Conservation (phyloP, 2,888 invertebrate genomes). For the Drosophila maculinotata region DNA sequence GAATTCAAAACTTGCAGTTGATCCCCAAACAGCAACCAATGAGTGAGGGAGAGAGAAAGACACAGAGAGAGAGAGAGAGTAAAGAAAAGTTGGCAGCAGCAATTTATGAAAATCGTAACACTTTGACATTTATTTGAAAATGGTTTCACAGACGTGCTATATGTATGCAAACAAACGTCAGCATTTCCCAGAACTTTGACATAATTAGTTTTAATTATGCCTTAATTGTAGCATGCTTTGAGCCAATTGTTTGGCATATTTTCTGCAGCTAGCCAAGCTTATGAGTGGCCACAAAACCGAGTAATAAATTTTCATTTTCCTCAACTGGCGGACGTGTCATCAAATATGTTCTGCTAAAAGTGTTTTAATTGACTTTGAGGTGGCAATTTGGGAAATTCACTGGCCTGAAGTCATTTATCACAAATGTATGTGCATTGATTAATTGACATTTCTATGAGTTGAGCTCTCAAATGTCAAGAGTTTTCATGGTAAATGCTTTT, state of each 20-base stretch:
- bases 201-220: conserved; percentile 59
- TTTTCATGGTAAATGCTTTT: no score
- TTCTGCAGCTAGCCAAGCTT: background rate
- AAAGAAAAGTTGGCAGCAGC: conserved; percentile 16
- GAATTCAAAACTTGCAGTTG: conserved; percentile 1
- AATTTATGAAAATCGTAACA: conserved; percentile 31
- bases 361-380: conserved; percentile 9
- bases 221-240: conserved; percentile 49
- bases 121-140: conserved; percentile 53
- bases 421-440: background rate
- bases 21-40: conserved; percentile 11
- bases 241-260: conserved; percentile 40
- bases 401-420: background rate
- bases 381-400: background rate
- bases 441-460: conserved; percentile 11
- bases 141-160: conserved; percentile 25
- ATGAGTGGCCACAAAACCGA: conserved; percentile 18
- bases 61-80: background rate
- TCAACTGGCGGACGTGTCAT: conserved; percentile 13
- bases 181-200: conserved; percentile 16
- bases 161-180: conserved; percentile 1
- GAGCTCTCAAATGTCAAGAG: background rate
- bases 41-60: background rate
- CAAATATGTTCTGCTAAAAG: background rate
- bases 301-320: conserved; percentile 65